Evolutionary conservation across 2,888 invertebrate species (phyloP), one percentile per base, ranked within the genome.

Genomic region (Ormyrus thymus): DNA sequence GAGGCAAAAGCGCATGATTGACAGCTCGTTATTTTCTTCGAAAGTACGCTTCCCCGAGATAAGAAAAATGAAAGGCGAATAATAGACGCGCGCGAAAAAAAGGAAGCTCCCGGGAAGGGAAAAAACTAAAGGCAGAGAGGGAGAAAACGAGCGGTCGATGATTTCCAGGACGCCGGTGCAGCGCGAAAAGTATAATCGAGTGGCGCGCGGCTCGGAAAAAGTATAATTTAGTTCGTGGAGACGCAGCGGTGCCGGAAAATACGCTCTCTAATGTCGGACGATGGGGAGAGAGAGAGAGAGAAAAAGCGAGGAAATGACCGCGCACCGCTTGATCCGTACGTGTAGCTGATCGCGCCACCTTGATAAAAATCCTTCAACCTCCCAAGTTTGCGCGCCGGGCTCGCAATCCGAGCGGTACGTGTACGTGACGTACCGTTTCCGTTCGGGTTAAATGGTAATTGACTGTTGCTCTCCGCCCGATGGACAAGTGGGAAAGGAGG

Each of bases 11-110:
- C 61, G 61, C 72, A 55, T 72, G 72, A 78, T 78, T 78, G 78
- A 73, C 78, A 73, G 68, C 68, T 78, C 78, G 72, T 78, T 73
- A 78, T 78, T 78, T 72, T 68, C 78, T 61, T 78, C 72, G 72
- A 61, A 73, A 73, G 72, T 59, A 53, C 51, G 64, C 56, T 11
- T 46, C 15, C 29, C 50, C 55, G 13, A 77, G 78, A 73, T 78
- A 78, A 78, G 78, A 73, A 72, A 73, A 78, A 73, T 73, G 78
- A 78, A 68, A 72, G 61, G 61, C 48, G 78, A 78, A 78, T 78
- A 78, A 78, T 78, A 65, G 72, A 66, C 68, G 72, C 53, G 59
- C 45, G 45, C 46, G 51, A 59, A 48, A 53, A 46, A 46, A 53
- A 70, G 62, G 29, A 29, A 29, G 29, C 29, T 29, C 29, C 29